Base-by-base conservation (phyloP, 2,888 invertebrate genomes). In the Yponomeuta cagnagella region DNA sequence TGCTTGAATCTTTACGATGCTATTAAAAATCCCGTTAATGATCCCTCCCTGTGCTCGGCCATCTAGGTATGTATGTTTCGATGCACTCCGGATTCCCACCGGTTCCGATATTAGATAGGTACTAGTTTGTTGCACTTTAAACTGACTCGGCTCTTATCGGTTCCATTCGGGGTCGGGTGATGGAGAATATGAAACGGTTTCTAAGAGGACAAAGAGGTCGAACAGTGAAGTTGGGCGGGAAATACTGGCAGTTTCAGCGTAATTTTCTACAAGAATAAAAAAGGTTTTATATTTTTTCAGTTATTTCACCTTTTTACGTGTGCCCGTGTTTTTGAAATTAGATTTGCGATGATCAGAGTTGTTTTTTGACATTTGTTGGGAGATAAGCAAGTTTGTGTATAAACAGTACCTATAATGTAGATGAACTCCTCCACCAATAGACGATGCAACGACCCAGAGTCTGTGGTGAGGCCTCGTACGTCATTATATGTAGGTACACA, bases 11-110 rank as follows among this genome's bases (percentile, higher is more conserved):
- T 74, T 74, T 73, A 74, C 72, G 73, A 58, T 10, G 70, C 72
- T 70, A 73, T 74, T 73, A 73, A 72, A 72, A 72, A 69, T 65
- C 70, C 73, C 73, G 74, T 74, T 74, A 74, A 74, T 74, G 74
- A 70, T 71, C 72, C 69, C 63, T 71, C 67, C 33, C 37, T n/a
- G 48, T 67, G 67, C 67, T 2, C 67, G 15, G 23, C 37, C n/a
- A 67, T n/a, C 67, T 31, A 58, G 12, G 52, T 58, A 58, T 52
- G 52, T 52, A 52, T 65, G 9, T 65, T 12, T 65, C 30, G 65
- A 65, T 65, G 30, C 65, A 33, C 65, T 65, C 65, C 33, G 65
- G 65, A 65, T 65, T 65, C 65, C 65, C 52, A 58, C 52, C 52
- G 52, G 52, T 15, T 58, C 52, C 52, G 52, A 58, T 58, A 58